Evolutionary conservation across 2,888 invertebrate genomes (phyloP).

Genomic region (Polymixis flavicincta): DNA sequence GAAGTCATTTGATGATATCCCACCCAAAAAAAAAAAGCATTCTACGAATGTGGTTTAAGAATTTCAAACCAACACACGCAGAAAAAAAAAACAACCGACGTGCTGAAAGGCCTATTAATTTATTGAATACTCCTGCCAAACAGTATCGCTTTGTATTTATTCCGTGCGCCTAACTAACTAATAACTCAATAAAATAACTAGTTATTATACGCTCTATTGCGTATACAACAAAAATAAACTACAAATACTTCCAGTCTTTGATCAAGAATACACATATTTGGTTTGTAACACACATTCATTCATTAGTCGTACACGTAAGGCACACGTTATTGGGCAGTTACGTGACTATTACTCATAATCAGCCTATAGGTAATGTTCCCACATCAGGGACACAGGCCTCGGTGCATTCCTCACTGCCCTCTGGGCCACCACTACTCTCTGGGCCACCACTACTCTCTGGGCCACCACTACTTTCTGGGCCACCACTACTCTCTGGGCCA

Average conservation of each 20-base stretch:
- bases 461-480: too few relatives aligned
- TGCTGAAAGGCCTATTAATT: constrained; percentile 3
- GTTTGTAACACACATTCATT: constrained; percentile 27
- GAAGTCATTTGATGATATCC: too few relatives aligned
- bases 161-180: background rate
- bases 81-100: background rate
- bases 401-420: too few relatives aligned
- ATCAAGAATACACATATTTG: background rate
- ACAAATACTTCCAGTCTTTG: background rate
- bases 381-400: too few relatives aligned
- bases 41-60: background rate
- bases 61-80: background rate
- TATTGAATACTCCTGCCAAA: background rate
- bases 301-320: constrained; percentile 29
- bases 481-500: too few relatives aligned
- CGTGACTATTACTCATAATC: background rate
- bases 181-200: constrained; percentile 19
- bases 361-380: too few relatives aligned
- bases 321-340: constrained; percentile 3
- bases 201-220: constrained; percentile 19
- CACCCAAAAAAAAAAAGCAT: too few relatives aligned
- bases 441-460: too few relatives aligned
- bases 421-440: too few relatives aligned
- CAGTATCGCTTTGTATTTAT: too few relatives aligned
- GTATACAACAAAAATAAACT: background rate